Conservation (phyloP, 2,888 invertebrate species). For the Drosophila quinaria region DNA sequence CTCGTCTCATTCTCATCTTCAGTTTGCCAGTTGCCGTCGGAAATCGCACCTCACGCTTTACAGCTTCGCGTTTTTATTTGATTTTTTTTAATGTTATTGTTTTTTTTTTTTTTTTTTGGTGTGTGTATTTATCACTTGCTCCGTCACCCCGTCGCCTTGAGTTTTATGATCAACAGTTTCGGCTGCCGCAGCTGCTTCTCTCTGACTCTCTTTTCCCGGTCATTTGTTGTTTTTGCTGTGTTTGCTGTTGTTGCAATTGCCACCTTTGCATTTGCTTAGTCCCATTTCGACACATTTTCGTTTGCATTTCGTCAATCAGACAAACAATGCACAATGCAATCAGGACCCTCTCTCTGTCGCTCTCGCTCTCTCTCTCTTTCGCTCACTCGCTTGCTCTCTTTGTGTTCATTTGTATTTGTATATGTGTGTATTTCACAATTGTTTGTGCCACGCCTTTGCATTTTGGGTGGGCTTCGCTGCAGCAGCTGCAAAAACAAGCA, state of each 20-base stretch:
- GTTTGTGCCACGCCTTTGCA: constrained; percentile 64
- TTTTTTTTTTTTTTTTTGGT: constrained; percentile 4
- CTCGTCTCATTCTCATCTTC: constrained; percentile 10
- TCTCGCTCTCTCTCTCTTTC: constrained; percentile 19
- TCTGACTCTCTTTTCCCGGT: constrained; percentile 10
- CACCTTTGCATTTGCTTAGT: constrained; percentile 79
- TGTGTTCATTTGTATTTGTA: not conserved
- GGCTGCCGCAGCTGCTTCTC: constrained; percentile 32
- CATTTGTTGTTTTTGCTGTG: constrained; percentile 18
- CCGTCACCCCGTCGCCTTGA: constrained; percentile 37
- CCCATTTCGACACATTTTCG: constrained; percentile 80
- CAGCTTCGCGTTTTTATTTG: constrained; percentile 6
- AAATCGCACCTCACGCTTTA: constrained; percentile 36
- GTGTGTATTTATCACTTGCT: constrained; percentile 56
- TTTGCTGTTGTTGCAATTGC: constrained; percentile 56
- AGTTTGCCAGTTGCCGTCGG: constrained; percentile 24
- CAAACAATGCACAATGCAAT: constrained; percentile 76
- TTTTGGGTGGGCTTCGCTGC: constrained; percentile 69
- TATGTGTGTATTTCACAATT: constrained; percentile 45
- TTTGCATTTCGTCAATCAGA: constrained; percentile 80
- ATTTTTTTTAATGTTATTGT: not conserved
- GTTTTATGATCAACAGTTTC: constrained; percentile 65
- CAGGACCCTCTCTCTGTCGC: constrained; percentile 59
- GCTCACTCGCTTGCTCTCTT: constrained; percentile 20
- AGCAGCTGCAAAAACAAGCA: constrained; percentile 54